A percentile compares a stretch with the other conserved stretches of the same genome.
Evolutionary conservation across 2,113 vertebrate genomes (phyloP).

Genomic region (Myrmophylax atrothorax): DNA sequence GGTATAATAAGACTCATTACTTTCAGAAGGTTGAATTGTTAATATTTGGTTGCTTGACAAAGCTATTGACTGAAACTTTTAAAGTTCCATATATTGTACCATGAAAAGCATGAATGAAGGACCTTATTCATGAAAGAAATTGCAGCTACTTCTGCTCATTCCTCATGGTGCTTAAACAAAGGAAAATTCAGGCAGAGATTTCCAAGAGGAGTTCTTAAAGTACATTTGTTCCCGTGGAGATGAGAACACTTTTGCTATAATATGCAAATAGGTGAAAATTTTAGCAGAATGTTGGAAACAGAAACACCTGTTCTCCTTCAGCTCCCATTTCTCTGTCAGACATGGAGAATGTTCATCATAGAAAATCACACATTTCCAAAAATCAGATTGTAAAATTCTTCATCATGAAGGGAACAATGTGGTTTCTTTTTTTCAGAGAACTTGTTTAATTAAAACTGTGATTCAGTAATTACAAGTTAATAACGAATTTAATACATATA

Average conservation of each 20-base stretch:
- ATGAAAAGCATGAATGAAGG: constrained; percentile 5
- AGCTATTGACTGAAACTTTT: constrained; percentile 21
- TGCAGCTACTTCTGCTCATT: background rate
- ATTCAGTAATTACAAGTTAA: background rate
- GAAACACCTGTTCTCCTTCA: background rate
- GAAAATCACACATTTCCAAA: background rate
- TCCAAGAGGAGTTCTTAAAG: background rate
- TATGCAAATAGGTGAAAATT: background rate
- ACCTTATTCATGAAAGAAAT: constrained; percentile 20
- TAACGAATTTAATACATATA: background rate
- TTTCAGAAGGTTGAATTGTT: constrained; percentile 17
- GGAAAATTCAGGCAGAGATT: background rate
- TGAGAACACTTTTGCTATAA: background rate
- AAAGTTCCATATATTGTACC: background rate
- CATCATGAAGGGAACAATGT: background rate
- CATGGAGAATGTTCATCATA: background rate
- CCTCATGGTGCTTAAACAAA: background rate
- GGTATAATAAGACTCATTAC: background rate
- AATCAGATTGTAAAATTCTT: background rate
- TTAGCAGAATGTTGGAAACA: background rate
- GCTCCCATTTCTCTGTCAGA: background rate
- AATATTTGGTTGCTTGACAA: constrained; percentile 25
- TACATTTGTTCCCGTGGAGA: background rate
- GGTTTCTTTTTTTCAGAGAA: background rate
- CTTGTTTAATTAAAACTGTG: background rate